Conservation (phyloP, 1,140 invertebrate genomes). For the Mya arenaria region DNA sequence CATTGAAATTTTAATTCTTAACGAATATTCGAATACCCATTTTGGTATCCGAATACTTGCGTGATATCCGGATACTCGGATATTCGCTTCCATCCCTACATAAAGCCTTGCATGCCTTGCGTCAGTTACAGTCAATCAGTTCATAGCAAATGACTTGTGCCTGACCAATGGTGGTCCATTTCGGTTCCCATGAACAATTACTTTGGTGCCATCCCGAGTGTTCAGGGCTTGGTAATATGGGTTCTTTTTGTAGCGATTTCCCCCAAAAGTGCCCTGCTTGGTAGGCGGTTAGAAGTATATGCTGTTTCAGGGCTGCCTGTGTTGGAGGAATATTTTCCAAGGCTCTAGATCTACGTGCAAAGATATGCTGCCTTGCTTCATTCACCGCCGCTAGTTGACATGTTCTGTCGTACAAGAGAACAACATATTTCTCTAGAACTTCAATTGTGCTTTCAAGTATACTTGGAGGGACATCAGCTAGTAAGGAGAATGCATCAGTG, state of each 20-base stretch:
- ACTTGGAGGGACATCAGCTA: too few species aligned
- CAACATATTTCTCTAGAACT: not conserved
- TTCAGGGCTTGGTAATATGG: not conserved
- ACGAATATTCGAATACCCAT: too few species aligned
- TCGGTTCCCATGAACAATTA: not conserved
- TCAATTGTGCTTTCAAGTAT: too few species aligned
- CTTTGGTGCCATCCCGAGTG: not conserved
- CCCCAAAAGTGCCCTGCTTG: not conserved
- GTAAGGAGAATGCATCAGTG: too few species aligned
- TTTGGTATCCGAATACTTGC: too few species aligned
- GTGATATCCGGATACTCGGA: too few species aligned
- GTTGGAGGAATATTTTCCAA: not conserved
- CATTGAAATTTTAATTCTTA: too few species aligned
- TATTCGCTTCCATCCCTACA: too few species aligned
- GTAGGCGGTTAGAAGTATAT: not conserved
- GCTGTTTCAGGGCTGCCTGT: not conserved
- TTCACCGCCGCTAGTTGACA: not conserved
- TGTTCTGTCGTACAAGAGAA: not conserved
- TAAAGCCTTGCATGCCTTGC: not conserved
- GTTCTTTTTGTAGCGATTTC: not conserved
- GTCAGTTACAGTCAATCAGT: not conserved
- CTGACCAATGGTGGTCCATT: conserved; percentile 1
- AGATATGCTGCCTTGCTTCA: not conserved
- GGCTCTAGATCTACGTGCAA: not conserved
- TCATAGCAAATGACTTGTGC: not conserved